Percentiles rank a stretch among this genome's conserved stretches.
These are phyloP conservation scores for Mus minutoides DNA, from an alignment of 2,797 vertebrate species.

Conservation along the genomic window DNA sequence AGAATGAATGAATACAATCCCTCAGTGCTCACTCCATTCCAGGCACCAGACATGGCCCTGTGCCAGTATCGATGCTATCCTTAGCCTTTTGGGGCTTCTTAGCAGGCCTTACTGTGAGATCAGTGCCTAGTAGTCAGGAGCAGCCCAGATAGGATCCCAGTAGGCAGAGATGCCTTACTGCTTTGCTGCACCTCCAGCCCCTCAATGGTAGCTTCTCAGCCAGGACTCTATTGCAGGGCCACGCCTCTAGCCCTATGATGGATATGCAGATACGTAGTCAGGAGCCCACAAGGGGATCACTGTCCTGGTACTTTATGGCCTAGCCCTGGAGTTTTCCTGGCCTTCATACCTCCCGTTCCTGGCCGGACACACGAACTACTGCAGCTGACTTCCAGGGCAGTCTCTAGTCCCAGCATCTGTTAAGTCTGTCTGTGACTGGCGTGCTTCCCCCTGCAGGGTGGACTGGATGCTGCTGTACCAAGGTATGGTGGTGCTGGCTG, in stretches of 20 bases:
- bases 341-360: not conserved
- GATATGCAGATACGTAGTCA: not conserved
- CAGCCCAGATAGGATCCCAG: not conserved
- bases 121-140: not conserved
- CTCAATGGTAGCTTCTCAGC: not conserved
- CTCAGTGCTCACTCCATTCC: no score
- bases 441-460: slow-evolving; percentile 86
- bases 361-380: not conserved
- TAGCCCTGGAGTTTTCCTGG: not conserved
- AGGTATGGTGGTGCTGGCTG: slow-evolving; percentile 97
- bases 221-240: not conserved
- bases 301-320: not conserved
- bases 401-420: not conserved
- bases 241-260: not conserved
- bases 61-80: not conserved
- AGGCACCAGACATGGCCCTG: not conserved
- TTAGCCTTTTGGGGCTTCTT: not conserved
- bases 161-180: not conserved
- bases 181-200: no score
- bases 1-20: not conserved
- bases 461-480: slow-evolving; percentile 98
- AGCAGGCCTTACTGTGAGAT: not conserved
- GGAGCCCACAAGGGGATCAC: accelerated
- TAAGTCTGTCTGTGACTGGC: accelerated
- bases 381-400: not conserved